Percentiles rank a stretch among this genome's conserved stretches.
phyloP scores from a whole-genome alignment of 2,797 vertebrate genomes.

The Oreochromis mossambicus region DNA sequence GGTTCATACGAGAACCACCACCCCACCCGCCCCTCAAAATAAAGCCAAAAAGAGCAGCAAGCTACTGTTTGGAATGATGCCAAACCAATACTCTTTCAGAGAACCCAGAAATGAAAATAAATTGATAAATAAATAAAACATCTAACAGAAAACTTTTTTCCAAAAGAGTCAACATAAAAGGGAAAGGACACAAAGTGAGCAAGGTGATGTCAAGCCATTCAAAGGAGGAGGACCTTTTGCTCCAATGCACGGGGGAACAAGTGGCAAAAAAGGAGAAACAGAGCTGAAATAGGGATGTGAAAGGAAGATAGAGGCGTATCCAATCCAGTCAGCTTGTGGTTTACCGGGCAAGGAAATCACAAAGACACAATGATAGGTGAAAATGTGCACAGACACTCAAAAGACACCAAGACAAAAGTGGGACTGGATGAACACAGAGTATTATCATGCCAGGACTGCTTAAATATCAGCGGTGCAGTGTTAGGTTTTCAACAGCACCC shows the following conservation, averaged over 20 bases:
- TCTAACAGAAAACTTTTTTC: conserved; percentile 18
- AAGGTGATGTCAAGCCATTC: conserved; percentile 75
- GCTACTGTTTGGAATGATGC: conserved; percentile 51
- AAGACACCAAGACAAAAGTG: conserved; percentile 64
- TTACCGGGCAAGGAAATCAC: conserved; percentile 47
- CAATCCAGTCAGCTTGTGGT: conserved; percentile 51
- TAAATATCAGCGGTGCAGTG: conserved; percentile 64
- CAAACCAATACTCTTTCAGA: conserved; percentile 51
- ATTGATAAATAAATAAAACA: conserved; percentile 31
- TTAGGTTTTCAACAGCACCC: conserved; percentile 59
- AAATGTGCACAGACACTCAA: conserved; percentile 54
- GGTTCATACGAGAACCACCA: conserved; percentile 28
- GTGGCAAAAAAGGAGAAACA: conserved; percentile 49
- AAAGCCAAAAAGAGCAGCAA: conserved; percentile 37
- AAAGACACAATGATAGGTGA: conserved; percentile 58
- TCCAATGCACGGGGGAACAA: conserved; percentile 60
- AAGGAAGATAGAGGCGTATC: conserved; percentile 47
- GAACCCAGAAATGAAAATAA: conserved; percentile 38
- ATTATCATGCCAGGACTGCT: conserved; percentile 66
- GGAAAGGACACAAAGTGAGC: conserved; percentile 64
- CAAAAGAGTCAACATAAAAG: conserved; percentile 56
- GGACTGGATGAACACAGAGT: conserved; percentile 49
- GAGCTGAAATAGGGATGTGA: conserved; percentile 41
- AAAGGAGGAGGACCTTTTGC: conserved; percentile 62
- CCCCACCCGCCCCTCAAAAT: neutral